Evolutionary conservation across 2,797 vertebrate species (phyloP).

Genomic region (Ctenopoma multispine): DNA sequence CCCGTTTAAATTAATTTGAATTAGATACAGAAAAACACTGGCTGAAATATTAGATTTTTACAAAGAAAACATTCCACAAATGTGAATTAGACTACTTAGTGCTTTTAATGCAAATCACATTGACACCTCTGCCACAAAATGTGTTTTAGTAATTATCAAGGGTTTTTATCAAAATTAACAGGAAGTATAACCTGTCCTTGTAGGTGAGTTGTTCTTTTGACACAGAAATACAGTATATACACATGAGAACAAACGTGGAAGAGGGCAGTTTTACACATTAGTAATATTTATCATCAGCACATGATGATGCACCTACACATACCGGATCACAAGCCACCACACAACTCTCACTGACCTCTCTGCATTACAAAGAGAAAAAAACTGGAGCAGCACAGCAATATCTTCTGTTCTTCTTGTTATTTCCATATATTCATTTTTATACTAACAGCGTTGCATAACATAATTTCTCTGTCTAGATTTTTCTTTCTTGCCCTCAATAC

Average conservation of each 20-base stretch:
- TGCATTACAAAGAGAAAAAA: slow-evolving; percentile 14
- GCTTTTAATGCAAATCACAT: too few relatives aligned
- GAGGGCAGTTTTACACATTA: not conserved
- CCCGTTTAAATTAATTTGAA: not conserved
- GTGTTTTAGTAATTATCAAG: too few relatives aligned
- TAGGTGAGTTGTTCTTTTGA: not conserved
- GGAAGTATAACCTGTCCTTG: too few relatives aligned
- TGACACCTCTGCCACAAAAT: too few relatives aligned
- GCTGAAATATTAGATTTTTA: not conserved
- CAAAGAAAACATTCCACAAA: too few relatives aligned
- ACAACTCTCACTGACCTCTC: slow-evolving; percentile 14
- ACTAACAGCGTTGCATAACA: slow-evolving; percentile 42
- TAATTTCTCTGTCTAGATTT: slow-evolving; percentile 39
- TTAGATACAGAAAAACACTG: not conserved
- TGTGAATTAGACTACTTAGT: too few relatives aligned
- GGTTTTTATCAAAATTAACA: too few relatives aligned
- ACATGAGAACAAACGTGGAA: not conserved
- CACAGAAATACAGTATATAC: not conserved
- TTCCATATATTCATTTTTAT: slow-evolving; percentile 58
- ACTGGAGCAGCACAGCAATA: slow-evolving; percentile 26
- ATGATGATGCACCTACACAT: slow-evolving; percentile 3
- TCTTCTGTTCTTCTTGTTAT: too few relatives aligned
- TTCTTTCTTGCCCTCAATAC: slow-evolving; percentile 34
- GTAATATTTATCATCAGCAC: not conserved
- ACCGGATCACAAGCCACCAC: not conserved